Evolutionary conservation across 2,797 vertebrate genomes (phyloP).

Genomic region (Tokudaia tokunoshimensis): DNA sequence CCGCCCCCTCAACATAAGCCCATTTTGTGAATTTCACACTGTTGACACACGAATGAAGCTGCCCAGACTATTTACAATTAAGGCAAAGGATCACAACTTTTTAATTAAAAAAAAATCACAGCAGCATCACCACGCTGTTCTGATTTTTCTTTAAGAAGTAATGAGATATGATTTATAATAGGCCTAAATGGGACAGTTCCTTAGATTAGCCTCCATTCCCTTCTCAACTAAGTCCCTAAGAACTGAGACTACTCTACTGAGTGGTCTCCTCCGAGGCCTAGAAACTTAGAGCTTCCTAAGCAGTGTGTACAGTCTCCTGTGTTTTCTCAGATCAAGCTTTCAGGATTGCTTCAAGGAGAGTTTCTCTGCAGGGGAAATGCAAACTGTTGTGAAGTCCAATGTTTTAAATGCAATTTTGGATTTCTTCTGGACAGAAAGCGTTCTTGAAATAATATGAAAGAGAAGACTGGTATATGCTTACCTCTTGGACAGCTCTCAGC

Average conservation of each 20-base stretch:
- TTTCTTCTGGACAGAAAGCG: slow-evolving; percentile 62
- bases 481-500: slow-evolving; percentile 58
- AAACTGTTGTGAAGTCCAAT: slow-evolving; percentile 24
- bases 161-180: slow-evolving; percentile 72
- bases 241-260: not conserved
- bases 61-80: slow-evolving; percentile 77
- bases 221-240: not conserved
- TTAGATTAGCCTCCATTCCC: not conserved
- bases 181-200: not conserved
- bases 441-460: slow-evolving; percentile 68
- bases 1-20: slow-evolving; percentile 23
- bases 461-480: slow-evolving; percentile 71
- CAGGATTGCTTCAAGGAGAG: slow-evolving; percentile 3
- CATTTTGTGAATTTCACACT: slow-evolving; percentile 73
- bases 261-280: not conserved
- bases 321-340: slow-evolving; percentile 5
- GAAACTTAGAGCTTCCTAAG: slow-evolving; percentile 6
- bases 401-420: slow-evolving; percentile 65
- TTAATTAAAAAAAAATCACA: not conserved
- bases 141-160: slow-evolving; percentile 64
- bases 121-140: not conserved
- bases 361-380: slow-evolving; percentile 22
- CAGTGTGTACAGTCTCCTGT: not conserved
- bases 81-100: slow-evolving; percentile 48
- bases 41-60: slow-evolving; percentile 49